Evolutionary conservation across 1,140 invertebrate species (phyloP).

Genomic region (Hyposmocoma kahamanoa): DNA sequence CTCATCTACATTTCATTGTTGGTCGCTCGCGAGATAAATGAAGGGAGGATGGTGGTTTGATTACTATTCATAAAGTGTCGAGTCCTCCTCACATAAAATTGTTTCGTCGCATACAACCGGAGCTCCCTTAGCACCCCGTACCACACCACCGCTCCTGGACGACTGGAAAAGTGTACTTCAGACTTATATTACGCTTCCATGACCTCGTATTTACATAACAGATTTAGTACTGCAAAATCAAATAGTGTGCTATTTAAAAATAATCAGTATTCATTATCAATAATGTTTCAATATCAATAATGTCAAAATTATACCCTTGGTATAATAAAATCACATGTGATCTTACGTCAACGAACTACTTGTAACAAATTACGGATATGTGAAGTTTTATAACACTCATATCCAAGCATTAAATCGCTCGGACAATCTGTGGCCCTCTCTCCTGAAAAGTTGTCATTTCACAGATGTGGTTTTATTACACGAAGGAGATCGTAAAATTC

Average conservation of each 20-base stretch:
- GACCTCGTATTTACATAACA: slow-evolving; percentile 33
- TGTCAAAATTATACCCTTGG: too few species aligned
- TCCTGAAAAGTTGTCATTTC: too few species aligned
- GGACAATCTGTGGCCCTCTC: too few species aligned
- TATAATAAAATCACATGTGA: too few species aligned
- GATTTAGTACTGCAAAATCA: slow-evolving; percentile 6
- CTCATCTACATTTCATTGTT: slow-evolving; percentile 58
- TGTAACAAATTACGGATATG: too few species aligned
- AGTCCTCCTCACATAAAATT: slow-evolving; percentile 31
- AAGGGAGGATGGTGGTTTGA: slow-evolving; percentile 39
- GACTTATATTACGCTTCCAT: slow-evolving; percentile 35
- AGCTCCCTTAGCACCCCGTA: neutral
- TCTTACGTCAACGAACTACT: too few species aligned
- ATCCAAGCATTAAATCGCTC: too few species aligned
- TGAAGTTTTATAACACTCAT: too few species aligned
- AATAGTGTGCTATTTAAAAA: neutral
- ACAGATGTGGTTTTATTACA: too few species aligned
- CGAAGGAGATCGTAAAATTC: too few species aligned
- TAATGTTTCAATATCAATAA: too few species aligned
- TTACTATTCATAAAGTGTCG: slow-evolving; percentile 59
- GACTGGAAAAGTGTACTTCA: slow-evolving; percentile 17
- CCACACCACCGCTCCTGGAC: neutral
- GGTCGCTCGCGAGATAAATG: slow-evolving; percentile 38
- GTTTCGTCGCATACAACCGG: slow-evolving; percentile 26
- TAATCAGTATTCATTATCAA: too few species aligned